A percentile compares a stretch with the other conserved stretches of the same genome.
Evolutionary conservation across 2,113 vertebrate species (phyloP).

Genomic region (Ancistrus triradiatus): DNA sequence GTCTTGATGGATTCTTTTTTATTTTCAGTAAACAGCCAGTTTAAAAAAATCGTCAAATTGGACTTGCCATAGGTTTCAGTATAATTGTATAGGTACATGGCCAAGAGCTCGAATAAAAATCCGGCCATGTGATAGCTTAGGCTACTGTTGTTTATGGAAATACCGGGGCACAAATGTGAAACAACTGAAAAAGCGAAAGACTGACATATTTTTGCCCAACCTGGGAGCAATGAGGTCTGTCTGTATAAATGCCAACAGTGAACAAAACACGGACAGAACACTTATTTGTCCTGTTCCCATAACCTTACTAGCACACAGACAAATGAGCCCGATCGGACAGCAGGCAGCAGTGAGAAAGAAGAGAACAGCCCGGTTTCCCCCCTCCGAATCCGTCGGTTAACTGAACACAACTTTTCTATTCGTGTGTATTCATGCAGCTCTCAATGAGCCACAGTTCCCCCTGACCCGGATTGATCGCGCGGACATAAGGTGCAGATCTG

Average conservation of each 20-base stretch:
- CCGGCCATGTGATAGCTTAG: too few species aligned
- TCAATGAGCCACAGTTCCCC: constrained; percentile 76
- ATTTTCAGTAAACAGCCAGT: too few species aligned
- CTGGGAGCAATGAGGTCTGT: constrained; percentile 3
- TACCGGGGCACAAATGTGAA: too few species aligned
- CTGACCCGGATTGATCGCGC: constrained; percentile 66
- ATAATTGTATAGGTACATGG: too few species aligned
- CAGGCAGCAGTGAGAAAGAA: constrained; percentile 60
- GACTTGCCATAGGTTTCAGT: too few species aligned
- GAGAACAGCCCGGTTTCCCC: constrained; percentile 70
- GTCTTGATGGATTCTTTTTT: too few species aligned
- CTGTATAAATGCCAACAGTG: constrained; percentile 48
- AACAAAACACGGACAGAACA: constrained; percentile 49
- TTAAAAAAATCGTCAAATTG: too few species aligned
- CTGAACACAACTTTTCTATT: constrained; percentile 93
- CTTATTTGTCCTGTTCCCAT: constrained; percentile 58
- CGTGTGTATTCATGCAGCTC: constrained; percentile 93
- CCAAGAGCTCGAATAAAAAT: too few species aligned
- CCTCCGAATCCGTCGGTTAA: constrained; percentile 89
- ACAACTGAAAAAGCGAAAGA: too few species aligned
- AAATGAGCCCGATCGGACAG: constrained; percentile 53
- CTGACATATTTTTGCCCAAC: constrained; percentile 31
- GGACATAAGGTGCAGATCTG: constrained; percentile 51
- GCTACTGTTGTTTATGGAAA: too few species aligned
- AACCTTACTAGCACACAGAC: constrained; percentile 48